Percentiles rank a stretch among this genome's conserved stretches.
These are phyloP conservation scores for Steromphala cineraria DNA, from an alignment of 2,888 invertebrate species.

Conservation along the genomic window DNA sequence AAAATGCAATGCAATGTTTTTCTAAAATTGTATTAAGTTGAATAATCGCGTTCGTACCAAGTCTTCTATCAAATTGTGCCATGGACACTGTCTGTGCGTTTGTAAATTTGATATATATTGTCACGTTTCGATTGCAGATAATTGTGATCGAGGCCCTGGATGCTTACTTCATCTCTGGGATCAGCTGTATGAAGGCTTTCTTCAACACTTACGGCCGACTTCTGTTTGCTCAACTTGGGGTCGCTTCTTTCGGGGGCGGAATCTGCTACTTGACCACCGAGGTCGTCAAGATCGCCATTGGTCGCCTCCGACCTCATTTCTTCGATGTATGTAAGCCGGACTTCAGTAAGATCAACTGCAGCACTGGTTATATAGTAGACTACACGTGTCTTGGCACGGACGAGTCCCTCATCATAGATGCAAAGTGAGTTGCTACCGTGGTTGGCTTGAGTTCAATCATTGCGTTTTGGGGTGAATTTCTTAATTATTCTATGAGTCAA, in stretches of 20 bases:
- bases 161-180: neutral
- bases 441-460: conserved; percentile 37
- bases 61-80: too few relatives aligned
- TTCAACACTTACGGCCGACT: neutral
- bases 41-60: too few relatives aligned
- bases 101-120: too few relatives aligned
- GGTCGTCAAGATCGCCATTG: conserved; percentile 93
- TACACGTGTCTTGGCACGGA: conserved; percentile 49
- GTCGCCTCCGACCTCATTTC: conserved; percentile 95
- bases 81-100: too few relatives aligned
- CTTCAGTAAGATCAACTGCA: conserved; percentile 41
- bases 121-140: neutral
- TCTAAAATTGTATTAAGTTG: too few relatives aligned
- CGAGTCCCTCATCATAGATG: conserved; percentile 16
- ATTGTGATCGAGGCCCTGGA: neutral
- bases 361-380: conserved; percentile 45
- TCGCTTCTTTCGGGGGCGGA: conserved; percentile 89
- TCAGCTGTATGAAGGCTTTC: neutral
- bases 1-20: too few relatives aligned
- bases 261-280: conserved; percentile 91
- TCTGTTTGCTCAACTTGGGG: conserved; percentile 29
- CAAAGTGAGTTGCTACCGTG: conserved; percentile 51
- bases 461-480: too few relatives aligned
- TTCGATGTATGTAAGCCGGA: conserved; percentile 88
- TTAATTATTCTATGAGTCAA: too few relatives aligned